phyloP scores from a whole-genome alignment of 2,888 invertebrate genomes.

The Nephrocerus scutellatus region DNA sequence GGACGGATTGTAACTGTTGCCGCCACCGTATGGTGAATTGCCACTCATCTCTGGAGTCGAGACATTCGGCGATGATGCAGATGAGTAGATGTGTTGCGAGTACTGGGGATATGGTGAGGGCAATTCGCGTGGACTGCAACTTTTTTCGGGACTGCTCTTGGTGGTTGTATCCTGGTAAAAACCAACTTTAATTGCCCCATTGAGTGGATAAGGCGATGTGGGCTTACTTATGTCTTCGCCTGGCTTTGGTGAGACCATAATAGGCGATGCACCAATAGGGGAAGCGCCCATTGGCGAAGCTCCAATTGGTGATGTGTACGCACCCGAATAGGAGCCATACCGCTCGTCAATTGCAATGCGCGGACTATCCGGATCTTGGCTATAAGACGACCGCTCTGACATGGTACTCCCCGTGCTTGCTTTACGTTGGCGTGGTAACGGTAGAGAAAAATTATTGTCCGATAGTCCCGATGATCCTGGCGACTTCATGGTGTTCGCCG shows the following conservation, averaged over 20 bases:
- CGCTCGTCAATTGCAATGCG: conserved; percentile 57
- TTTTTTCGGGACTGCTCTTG: conserved; percentile 77
- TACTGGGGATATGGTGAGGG: conserved; percentile 56
- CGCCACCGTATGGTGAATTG: conserved; percentile 42
- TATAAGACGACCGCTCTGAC: conserved; percentile 71
- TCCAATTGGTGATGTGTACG: conserved; percentile 65
- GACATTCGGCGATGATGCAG: conserved; percentile 52
- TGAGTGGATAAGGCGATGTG: conserved; percentile 62
- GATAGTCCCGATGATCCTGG: conserved; percentile 14
- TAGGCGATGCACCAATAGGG: conserved; percentile 56
- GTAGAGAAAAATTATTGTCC: conserved; percentile 40
- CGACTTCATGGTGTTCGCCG: conserved; percentile 29
- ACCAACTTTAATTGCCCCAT: conserved; percentile 77
- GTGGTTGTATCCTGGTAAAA: conserved; percentile 85
- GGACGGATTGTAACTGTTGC: conserved; percentile 43
- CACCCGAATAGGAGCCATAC: conserved; percentile 58
- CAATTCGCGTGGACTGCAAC: conserved; percentile 71
- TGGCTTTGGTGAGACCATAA: conserved; percentile 64
- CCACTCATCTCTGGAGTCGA: conserved; percentile 47
- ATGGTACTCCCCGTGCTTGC: conserved; percentile 74
- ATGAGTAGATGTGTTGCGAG: conserved; percentile 55
- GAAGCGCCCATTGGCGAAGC: conserved; percentile 61
- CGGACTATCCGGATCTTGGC: conserved; percentile 69
- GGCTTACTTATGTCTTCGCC: conserved; percentile 58
- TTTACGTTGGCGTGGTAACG: conserved; percentile 55